Evolutionary conservation across 2,888 invertebrate species (phyloP), one percentile per base, ranked within the genome.

Genomic region (Acleris laterana): DNA sequence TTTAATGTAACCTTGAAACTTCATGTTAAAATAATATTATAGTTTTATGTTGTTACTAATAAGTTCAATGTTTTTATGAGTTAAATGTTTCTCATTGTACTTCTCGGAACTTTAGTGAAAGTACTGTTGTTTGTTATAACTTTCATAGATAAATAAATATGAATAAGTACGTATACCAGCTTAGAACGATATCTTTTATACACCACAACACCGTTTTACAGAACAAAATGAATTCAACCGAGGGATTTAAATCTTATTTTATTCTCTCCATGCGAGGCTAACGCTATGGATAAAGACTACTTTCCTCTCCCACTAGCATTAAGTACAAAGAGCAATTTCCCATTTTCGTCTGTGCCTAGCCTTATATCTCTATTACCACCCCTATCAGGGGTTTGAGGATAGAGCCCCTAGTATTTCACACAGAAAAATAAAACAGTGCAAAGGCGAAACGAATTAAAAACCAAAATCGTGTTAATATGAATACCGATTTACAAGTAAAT

Each of bases 321-420:
- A 85, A 87, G 77, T 80, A 82, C 78, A 72, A 75, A 76, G 79
- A 83, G 85, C 78, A 83, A 84, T 86, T 84, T 83, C 81, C 82
- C 77, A 84, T 84, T 87, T 86, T 85, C 82, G 77, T 84, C 77
- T 81, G 79, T 77, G 76, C 72, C 72, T 72, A 76, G 79, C 78
- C 79, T 80, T 83, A 77, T 75, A 77, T 76, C 78, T 73, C 75
- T 74, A 79, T 74, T 77, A 74, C 55, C 28, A 28, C 72, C 70
- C 72, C 71, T 85, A 87, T 82, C 69, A 72, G 7, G 62, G 70
- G 63, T 69, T 52, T 52, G 20, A 55, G 52, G 53, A 51, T 51
- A 48, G 0, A 6, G n/a, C 22, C 17, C 11, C 11, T 52, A 17
- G 9, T 5, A 38, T 13, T 38, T 38, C 13, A 38, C 13, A 13